Evolutionary conservation across 2,888 invertebrate genomes (phyloP), one percentile per base, ranked within the genome.

Genomic region (Coecobrya sp.): DNA sequence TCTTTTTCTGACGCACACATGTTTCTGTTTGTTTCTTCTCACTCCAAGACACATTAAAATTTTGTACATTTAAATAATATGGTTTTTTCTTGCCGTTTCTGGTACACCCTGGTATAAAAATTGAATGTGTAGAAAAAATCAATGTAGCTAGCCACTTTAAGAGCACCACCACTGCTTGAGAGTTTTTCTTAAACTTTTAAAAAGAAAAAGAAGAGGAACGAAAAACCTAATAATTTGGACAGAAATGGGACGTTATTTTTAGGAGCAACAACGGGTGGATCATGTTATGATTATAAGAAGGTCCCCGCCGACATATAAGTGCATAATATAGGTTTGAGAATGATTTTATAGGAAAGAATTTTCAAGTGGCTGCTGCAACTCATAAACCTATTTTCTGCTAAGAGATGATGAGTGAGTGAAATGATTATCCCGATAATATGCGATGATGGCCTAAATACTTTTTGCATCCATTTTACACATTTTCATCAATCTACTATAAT

Each of bases 171-270:
- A 27, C 79, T 10, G 19, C 52, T 52, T 52, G 49, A 79, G 16
- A 49, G 8, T 42, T 70, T 30, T 30, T 30, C 55, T 73, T 0
- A 2, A 36, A 36, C 36, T 36, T 36, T 36, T n/a, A n/a, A n/a
- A n/a, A 36, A 36, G 36, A 7, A 36, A 7, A 36, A 79, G 22
- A 59, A 84, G 42, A 25, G 22, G 22, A 42, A 86, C 27, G 45
- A 30, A 65, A 65, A 65, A 22, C 45, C 42, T 73, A 70, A 91
- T 91, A 87, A 91, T 70, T 86, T 59, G 70, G 91, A 91, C 45
- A 86, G 85, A 79, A 52, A 86, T 85, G 90, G 85, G 76, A 79
- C 91, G 86, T 81, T 86, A 86, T 91, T 91, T 86, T 86, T 87
- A 86, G 91, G 27, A 70, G 55, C 62, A 49, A 49, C 76, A 76